A percentile compares a stretch with the other conserved stretches of the same genome.
Evolutionary conservation across 2,797 vertebrate species (phyloP).

Genomic region (Pseudochaenichthys georgianus): DNA sequence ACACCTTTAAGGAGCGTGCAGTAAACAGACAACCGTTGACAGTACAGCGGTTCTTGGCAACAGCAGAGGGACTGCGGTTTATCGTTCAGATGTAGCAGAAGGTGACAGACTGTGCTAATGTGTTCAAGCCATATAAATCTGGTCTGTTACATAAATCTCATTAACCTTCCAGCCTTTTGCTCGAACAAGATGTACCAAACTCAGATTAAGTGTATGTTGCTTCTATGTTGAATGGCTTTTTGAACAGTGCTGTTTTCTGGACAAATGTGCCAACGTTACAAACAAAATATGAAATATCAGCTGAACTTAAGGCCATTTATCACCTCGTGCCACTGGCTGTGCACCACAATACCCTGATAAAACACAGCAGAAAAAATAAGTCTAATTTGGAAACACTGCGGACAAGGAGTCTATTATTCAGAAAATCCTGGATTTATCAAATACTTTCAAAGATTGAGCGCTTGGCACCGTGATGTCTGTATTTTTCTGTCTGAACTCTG

Average conservation of each 20-base stretch:
- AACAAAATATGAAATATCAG: slow-evolving; percentile 26
- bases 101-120: slow-evolving; percentile 44
- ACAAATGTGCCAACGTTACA: slow-evolving; percentile 10
- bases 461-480: slow-evolving; percentile 49
- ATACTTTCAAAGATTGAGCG: slow-evolving; percentile 71
- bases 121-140: slow-evolving; percentile 35
- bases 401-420: slow-evolving; percentile 70
- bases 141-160: slow-evolving; percentile 38
- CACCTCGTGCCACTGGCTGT: slow-evolving; percentile 23
- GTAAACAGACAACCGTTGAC: slow-evolving; percentile 34
- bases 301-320: slow-evolving; percentile 1
- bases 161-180: neutral
- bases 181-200: neutral
- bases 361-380: neutral
- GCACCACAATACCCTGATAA: slow-evolving; percentile 4
- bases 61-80: slow-evolving; percentile 14
- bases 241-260: neutral
- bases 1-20: slow-evolving; percentile 26
- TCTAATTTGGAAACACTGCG: slow-evolving; percentile 17
- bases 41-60: slow-evolving; percentile 15
- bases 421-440: slow-evolving; percentile 78
- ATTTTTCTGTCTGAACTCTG: slow-evolving; percentile 59
- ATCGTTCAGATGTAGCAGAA: slow-evolving; percentile 23
- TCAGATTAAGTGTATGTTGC: neutral
- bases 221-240: neutral